A percentile compares a stretch with the other conserved stretches of the same genome.
phyloP scores from a whole-genome alignment of 2,888 invertebrate genomes.

The Sepioteuthis lessoniana region DNA sequence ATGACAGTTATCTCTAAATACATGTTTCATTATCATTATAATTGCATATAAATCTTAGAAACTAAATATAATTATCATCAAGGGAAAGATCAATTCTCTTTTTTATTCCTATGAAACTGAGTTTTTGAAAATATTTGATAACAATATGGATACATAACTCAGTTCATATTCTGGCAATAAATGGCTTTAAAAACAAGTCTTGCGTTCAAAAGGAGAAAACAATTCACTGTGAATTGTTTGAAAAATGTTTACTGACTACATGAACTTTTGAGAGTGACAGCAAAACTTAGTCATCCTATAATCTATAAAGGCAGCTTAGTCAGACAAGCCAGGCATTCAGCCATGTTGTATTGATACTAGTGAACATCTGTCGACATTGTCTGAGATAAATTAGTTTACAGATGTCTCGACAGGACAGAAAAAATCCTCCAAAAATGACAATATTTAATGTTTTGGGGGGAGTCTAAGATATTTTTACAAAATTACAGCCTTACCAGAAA shows the following conservation, averaged over 20 bases:
- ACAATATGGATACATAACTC: no score
- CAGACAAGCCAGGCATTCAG: neutral
- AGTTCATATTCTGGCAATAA: no score
- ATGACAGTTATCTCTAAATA: no score
- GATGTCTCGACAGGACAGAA: neutral
- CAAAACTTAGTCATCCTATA: neutral
- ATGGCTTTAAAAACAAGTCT: neutral
- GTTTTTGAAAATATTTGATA: no score
- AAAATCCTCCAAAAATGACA: neutral
- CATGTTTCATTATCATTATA: no score
- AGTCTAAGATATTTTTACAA: neutral
- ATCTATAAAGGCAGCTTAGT: neutral
- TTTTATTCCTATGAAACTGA: no score
- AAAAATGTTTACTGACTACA: neutral
- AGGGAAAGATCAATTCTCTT: no score
- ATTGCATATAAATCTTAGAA: no score
- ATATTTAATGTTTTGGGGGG: neutral
- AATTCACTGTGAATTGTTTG: neutral
- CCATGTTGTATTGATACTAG: neutral
- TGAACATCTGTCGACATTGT: neutral
- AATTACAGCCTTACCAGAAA: neutral
- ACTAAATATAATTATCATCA: no score
- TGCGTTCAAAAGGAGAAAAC: neutral
- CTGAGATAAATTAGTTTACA: neutral
- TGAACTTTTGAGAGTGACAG: neutral